Evolutionary conservation across 2,113 vertebrate species (phyloP).

Genomic region (Pavo muticus): DNA sequence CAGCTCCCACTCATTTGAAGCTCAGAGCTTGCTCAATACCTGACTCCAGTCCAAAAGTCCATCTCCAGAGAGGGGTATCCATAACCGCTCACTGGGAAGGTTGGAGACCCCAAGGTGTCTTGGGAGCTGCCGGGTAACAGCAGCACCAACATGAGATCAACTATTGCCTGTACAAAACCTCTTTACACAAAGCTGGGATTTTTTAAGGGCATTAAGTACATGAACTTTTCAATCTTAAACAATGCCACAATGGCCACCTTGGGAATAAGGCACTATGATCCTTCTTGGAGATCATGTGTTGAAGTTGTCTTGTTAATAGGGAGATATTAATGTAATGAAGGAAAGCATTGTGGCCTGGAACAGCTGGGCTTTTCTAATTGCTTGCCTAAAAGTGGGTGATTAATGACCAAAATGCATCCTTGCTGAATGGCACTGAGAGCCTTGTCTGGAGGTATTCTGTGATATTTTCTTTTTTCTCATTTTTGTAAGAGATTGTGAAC

Average conservation of each 20-base stretch:
- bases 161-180: background rate
- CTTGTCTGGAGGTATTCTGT: conserved; percentile 43
- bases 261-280: conserved; percentile 69
- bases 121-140: background rate
- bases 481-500: conserved; percentile 37
- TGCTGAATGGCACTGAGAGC: conserved; percentile 59
- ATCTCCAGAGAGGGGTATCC: background rate
- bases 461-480: conserved; percentile 30
- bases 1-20: background rate
- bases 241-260: conserved; percentile 55
- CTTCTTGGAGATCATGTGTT: conserved; percentile 65
- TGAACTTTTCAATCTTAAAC: conserved; percentile 76
- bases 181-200: conserved; percentile 60
- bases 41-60: background rate
- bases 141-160: background rate
- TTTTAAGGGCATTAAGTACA: conserved; percentile 60
- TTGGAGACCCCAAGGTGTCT: fast-evolving
- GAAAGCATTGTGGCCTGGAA: conserved; percentile 50
- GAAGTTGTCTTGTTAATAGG: conserved; percentile 67
- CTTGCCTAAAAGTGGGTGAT: conserved; percentile 61
- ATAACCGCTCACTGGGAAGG: background rate
- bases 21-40: fast-evolving
- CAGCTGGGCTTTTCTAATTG: conserved; percentile 68
- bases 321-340: conserved; percentile 38
- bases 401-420: conserved; percentile 70